Percentiles rank a stretch among this genome's conserved stretches.
These are phyloP conservation scores for Trematocara caparti DNA, from an alignment of 2,797 vertebrate species.

Conservation along the genomic window DNA sequence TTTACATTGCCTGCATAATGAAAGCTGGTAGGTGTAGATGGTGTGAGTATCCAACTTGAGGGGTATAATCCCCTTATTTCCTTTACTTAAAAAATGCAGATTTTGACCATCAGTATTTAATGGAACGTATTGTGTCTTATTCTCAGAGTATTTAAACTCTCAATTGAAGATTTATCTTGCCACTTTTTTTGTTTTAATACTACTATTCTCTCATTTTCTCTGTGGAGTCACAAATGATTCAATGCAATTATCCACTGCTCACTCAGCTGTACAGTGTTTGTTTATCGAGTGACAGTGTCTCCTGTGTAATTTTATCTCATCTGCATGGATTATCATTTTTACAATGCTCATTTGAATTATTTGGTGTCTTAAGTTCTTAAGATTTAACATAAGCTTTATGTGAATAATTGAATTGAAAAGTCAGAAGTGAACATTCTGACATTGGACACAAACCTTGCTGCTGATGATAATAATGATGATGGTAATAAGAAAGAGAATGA, in stretches of 20 bases:
- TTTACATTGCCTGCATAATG: not conserved
- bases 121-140: accelerated
- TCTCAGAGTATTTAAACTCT: not conserved
- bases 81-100: not conserved
- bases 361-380: not conserved
- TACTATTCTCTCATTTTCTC: not conserved
- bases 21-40: not conserved
- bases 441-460: not conserved
- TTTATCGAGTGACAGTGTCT: not conserved
- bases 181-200: not conserved
- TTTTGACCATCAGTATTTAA: not conserved
- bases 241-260: not conserved
- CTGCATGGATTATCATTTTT: slow-evolving; percentile 1
- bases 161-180: not conserved
- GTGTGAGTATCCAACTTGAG: not conserved
- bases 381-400: not conserved
- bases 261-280: not conserved
- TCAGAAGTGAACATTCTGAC: not conserved
- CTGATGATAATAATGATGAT: not conserved
- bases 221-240: not conserved
- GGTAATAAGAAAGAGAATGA: not conserved
- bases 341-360: not conserved
- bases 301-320: slow-evolving; percentile 10
- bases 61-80: not conserved
- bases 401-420: not conserved